A percentile compares a stretch with the other conserved stretches of the same genome.
These are phyloP conservation scores for Papilio helenus DNA, from an alignment of 1,140 invertebrate genomes.

Conservation along the genomic window DNA sequence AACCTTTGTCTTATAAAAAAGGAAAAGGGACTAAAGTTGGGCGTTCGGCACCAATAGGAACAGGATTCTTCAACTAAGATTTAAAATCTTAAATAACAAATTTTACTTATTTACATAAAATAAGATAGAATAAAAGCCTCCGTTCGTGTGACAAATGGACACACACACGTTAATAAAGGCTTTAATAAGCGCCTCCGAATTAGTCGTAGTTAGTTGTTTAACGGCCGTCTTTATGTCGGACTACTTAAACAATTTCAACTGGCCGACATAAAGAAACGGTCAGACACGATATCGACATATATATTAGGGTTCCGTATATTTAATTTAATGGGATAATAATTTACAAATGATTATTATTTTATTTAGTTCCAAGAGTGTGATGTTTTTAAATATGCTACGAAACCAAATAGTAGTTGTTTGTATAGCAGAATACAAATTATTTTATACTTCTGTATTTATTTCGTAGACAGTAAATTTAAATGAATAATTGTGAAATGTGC, in stretches of 20 bases:
- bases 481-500: conserved; percentile 63
- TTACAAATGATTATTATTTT: not conserved
- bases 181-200: conserved; percentile 28
- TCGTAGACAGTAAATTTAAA: too few relatives aligned
- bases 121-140: not conserved
- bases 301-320: not conserved
- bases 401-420: too few relatives aligned
- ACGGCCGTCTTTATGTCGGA: conserved; percentile 28
- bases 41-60: too few relatives aligned
- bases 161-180: conserved; percentile 24
- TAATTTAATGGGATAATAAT: not conserved
- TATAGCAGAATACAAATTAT: too few relatives aligned
- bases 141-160: conserved; percentile 4
- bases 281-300: not conserved
- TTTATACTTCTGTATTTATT: too few relatives aligned
- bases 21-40: too few relatives aligned
- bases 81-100: not conserved
- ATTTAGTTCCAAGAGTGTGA: not conserved
- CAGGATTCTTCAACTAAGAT: not conserved
- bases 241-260: conserved; percentile 35
- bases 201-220: conserved; percentile 37
- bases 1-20: too few relatives aligned
- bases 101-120: not conserved
- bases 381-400: not conserved
- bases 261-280: conserved; percentile 1